phyloP scores from a whole-genome alignment of 2,113 vertebrate genomes.

The Pseudopipra pipra region DNA sequence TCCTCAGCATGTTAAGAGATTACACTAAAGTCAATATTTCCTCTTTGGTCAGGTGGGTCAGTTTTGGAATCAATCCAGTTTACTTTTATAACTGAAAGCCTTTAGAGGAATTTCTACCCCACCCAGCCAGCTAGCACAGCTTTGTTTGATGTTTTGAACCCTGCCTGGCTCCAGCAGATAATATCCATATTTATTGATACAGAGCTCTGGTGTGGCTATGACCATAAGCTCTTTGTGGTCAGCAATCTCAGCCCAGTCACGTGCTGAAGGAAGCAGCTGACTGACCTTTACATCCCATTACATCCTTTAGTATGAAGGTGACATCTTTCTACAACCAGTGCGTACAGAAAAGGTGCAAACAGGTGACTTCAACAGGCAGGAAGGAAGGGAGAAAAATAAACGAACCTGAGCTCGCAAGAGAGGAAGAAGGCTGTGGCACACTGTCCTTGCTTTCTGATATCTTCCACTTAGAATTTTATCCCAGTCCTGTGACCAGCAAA shows the following conservation, averaged over 20 bases:
- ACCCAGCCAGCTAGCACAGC: not conserved
- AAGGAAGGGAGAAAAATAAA: not conserved
- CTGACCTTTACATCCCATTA: not conserved
- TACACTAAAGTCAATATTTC: conserved; percentile 24
- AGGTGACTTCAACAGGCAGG: not conserved
- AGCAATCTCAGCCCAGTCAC: not conserved
- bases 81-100: conserved; percentile 1
- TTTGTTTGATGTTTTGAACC: conserved; percentile 17
- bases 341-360: not conserved
- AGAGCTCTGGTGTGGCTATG: not conserved
- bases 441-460: not conserved
- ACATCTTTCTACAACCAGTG: not conserved
- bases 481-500: not conserved
- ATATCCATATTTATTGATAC: conserved; percentile 13
- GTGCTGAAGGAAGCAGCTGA: conserved; percentile 9
- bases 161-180: not conserved
- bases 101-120: not conserved
- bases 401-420: not conserved
- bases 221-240: not conserved
- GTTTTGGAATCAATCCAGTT: not conserved
- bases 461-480: not conserved
- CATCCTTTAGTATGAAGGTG: not conserved
- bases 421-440: not conserved
- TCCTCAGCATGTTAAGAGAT: not conserved
- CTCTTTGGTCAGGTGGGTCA: not conserved